Evolutionary conservation across 2,113 vertebrate species (phyloP), one percentile per base, ranked within the genome.

Genomic region (Tetraodon nigroviridis): DNA sequence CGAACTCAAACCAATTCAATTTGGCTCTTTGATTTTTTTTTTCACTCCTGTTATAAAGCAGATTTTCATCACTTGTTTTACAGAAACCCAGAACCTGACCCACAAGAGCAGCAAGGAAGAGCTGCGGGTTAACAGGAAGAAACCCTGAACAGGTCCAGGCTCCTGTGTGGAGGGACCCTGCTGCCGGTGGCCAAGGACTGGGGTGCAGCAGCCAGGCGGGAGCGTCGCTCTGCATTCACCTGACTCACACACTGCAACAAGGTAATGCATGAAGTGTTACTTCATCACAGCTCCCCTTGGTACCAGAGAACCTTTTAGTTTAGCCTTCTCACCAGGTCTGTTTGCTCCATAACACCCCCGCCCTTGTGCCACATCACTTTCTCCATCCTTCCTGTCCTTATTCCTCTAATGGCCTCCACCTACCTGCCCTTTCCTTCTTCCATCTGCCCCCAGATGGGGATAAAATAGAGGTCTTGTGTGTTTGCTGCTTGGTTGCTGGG

Each of bases 401-500:
- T 6, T 67, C 54, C 22, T 49, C 51, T 54, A 52, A 49, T 44
- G 42, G 15, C 49, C 15, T 41, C 8, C 16, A 48, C 51, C 49
- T 37, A 16, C 47, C 37, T 13, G 47, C n/a, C 22, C 24, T 47
- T 51, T 37, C 56, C 22, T 47, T 55, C 20, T 58, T 53, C 57
- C 29, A 7, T 56, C 29, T 54, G 18, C 54, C 50, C 56, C 48
- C 57, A 64, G 58, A 49, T 51, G 50, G 72, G 58, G 64, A 79
- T 69, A 60, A 75, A 73, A 67, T 42, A 55, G 71, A 58, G 64
- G 52, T 72, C 64, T 75, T 63, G 52, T 41, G 71, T 59, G 58
- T 74, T 79, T 75, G 77, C 75, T 70, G 73, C 66, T 64, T 58
- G 78, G 71, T 75, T 75, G 44, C 71, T 61, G 72, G 62, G 65